phyloP scores from a whole-genome alignment of 2,113 vertebrate species.

The Dicerorhinus sumatrensis region DNA sequence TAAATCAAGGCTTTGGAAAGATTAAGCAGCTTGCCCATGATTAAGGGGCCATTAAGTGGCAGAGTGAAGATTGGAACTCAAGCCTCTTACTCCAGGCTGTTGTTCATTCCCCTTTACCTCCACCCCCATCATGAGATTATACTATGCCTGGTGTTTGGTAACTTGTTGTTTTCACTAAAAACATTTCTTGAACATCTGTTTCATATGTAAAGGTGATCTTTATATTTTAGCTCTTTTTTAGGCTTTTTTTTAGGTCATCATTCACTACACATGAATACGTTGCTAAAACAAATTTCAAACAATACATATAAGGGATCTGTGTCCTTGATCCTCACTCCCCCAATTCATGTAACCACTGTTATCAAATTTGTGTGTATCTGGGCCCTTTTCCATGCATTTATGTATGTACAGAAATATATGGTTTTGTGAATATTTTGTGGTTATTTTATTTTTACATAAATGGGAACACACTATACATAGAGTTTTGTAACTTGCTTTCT shows the following conservation, averaged over 20 bases:
- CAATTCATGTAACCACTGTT: not conserved
- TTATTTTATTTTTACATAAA: constrained; percentile 33
- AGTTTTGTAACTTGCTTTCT: not conserved
- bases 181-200: not conserved
- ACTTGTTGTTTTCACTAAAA: constrained; percentile 1
- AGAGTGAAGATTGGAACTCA: not conserved
- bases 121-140: not conserved
- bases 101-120: not conserved
- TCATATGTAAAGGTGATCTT: not conserved
- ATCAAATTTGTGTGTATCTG: not conserved
- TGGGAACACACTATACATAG: not conserved
- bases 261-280: not conserved
- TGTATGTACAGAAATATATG: not conserved
- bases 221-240: constrained; percentile 33
- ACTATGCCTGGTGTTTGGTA: not conserved
- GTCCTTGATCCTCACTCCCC: not conserved
- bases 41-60: not conserved
- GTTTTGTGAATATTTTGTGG: not conserved
- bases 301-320: not conserved
- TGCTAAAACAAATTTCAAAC: constrained; percentile 44
- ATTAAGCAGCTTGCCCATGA: not conserved
- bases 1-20: constrained; percentile 43
- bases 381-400: not conserved
- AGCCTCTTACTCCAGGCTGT: not conserved
- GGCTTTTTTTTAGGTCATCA: not conserved